These are phyloP conservation scores for Harpalus rubripes DNA, from an alignment of 2,888 invertebrate species.

Conservation along the genomic window DNA sequence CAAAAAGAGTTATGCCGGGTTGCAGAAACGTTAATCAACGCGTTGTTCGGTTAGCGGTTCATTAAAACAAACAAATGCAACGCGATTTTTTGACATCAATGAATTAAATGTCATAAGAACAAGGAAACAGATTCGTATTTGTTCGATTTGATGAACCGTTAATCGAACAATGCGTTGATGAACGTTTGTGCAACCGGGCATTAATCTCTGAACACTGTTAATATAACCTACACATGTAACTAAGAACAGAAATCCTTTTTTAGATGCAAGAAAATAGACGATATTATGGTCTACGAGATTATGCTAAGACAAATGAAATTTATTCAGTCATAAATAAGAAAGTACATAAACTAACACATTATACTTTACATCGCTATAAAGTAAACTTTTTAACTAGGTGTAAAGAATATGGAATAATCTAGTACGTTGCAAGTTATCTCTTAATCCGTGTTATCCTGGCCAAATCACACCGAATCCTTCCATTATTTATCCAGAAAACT, in stretches of 20 bases:
- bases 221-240: too few relatives aligned
- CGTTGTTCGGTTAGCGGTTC: too few relatives aligned
- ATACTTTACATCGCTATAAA: slow-evolving; percentile 2
- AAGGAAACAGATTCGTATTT: too few relatives aligned
- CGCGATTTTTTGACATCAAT: too few relatives aligned
- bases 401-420: neutral
- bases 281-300: neutral
- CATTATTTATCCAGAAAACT: slow-evolving; percentile 30
- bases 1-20: too few relatives aligned
- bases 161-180: too few relatives aligned
- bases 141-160: too few relatives aligned
- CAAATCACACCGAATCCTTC: slow-evolving; percentile 22
- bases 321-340: slow-evolving; percentile 7
- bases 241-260: neutral
- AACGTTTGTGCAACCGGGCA: too few relatives aligned
- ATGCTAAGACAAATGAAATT: neutral
- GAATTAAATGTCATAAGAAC: too few relatives aligned
- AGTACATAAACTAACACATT: neutral
- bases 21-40: too few relatives aligned
- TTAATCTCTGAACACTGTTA: too few relatives aligned
- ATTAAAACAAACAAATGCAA: too few relatives aligned
- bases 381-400: slow-evolving; percentile 3
- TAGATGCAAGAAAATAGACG: neutral
- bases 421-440: neutral
- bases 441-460: slow-evolving; percentile 5